Conservation (phyloP, 1,140 invertebrate species). For the Euura lappo region DNA sequence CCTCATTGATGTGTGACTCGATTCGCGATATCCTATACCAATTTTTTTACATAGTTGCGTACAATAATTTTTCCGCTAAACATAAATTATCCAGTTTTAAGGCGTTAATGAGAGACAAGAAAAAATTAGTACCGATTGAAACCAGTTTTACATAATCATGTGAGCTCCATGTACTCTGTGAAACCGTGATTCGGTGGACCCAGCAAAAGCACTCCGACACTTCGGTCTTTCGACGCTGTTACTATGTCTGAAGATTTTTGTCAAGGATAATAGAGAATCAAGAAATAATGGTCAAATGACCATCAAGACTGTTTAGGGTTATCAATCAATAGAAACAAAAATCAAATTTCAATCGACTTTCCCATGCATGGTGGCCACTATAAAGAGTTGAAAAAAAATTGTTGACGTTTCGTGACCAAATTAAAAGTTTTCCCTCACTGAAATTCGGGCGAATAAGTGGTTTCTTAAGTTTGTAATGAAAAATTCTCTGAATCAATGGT, state of each 20-base stretch:
- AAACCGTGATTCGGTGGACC: conserved; percentile 63
- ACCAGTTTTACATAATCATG: conserved; percentile 44
- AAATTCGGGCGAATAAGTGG: too few relatives aligned
- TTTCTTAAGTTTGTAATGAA: not conserved
- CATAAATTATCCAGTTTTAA: not conserved
- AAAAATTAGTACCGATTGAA: conserved; percentile 20
- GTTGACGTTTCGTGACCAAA: not conserved
- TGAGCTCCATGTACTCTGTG: conserved; percentile 62
- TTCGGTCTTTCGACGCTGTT: conserved; percentile 62
- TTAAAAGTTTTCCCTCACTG: too few relatives aligned
- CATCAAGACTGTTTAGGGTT: not conserved
- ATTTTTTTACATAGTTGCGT: too few relatives aligned
- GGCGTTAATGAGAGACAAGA: not conserved
- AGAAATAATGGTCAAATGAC: conserved; percentile 6
- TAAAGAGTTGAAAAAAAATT: too few relatives aligned
- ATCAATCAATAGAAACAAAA: not conserved
- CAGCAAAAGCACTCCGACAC: conserved; percentile 60
- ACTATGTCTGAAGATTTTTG: conserved; percentile 53
- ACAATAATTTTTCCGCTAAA: not conserved
- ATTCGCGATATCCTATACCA: too few relatives aligned
- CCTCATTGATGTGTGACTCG: too few relatives aligned
- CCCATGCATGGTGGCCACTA: too few relatives aligned
- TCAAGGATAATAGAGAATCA: conserved; percentile 27
- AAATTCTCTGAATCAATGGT: too few relatives aligned
- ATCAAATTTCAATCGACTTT: not conserved